A percentile compares a stretch with the other conserved stretches of the same genome.
phyloP scores from a whole-genome alignment of 2,797 vertebrate genomes.

The Diplodus puntazzo region DNA sequence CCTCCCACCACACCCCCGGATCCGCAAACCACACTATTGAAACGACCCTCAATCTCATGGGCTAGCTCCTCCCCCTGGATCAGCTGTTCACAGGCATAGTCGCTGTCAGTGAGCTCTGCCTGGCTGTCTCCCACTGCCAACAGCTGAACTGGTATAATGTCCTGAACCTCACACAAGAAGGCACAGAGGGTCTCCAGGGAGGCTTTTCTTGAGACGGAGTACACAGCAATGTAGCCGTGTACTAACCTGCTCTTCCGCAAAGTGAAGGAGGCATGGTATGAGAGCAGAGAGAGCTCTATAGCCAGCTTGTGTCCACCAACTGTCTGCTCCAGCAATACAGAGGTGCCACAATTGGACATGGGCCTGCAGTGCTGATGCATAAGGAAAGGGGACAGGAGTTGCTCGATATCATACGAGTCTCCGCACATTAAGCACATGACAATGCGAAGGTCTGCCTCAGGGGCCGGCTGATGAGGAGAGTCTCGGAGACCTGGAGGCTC shows the following conservation, averaged over 20 bases:
- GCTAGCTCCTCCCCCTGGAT: conserved; percentile 95
- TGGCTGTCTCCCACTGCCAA: conserved; percentile 92
- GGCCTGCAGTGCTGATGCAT: conserved; percentile 91
- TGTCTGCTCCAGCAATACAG: conserved; percentile 90
- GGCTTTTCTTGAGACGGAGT: conserved; percentile 91
- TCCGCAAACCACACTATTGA: conserved; percentile 88
- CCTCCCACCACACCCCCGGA: conserved; percentile 86
- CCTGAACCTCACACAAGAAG: conserved; percentile 96
- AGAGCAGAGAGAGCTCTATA: conserved; percentile 92
- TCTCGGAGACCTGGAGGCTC: conserved; percentile 89
- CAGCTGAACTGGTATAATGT: conserved; percentile 95
- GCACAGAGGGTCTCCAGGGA: conserved; percentile 95
- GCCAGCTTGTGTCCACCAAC: conserved; percentile 89
- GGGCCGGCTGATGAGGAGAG: conserved; percentile 82
- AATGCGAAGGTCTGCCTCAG: conserved; percentile 91
- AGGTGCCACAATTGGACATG: conserved; percentile 86
- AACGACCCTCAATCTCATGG: conserved; percentile 94
- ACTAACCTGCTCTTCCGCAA: conserved; percentile 93
- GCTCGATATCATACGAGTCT: conserved; percentile 90
- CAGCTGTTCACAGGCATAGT: conserved; percentile 91
- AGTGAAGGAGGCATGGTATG: conserved; percentile 96
- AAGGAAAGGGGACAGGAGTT: conserved; percentile 92
- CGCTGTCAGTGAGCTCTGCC: conserved; percentile 88
- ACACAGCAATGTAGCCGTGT: conserved; percentile 96
- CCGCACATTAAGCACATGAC: conserved; percentile 98